phyloP scores from a whole-genome alignment of 1,140 invertebrate species.

The Pollicipes pollicipes region DNA sequence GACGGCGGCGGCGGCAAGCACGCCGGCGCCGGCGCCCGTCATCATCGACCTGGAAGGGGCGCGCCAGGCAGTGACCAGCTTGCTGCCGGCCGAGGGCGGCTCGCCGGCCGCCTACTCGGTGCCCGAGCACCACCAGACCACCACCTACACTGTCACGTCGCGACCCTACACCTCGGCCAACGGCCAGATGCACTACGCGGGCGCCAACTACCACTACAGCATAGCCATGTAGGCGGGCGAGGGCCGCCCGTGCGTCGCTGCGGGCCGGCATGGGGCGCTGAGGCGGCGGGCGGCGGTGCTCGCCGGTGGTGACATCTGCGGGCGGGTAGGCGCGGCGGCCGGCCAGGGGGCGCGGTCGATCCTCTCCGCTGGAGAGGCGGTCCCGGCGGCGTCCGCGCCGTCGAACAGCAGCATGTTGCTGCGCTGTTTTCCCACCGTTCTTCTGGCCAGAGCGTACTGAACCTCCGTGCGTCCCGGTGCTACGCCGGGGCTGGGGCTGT shows the following conservation, averaged over 20 bases:
- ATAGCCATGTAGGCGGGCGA: not conserved
- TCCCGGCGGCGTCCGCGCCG: too few relatives aligned
- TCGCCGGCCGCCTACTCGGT: not conserved
- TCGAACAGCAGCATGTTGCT: too few relatives aligned
- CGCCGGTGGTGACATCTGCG: too few relatives aligned
- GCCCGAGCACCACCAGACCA: not conserved
- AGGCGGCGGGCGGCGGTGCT: too few relatives aligned
- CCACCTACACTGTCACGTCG: not conserved
- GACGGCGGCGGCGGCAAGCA: not conserved
- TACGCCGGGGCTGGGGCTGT: not conserved
- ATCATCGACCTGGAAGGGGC: not conserved
- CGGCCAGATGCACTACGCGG: not conserved
- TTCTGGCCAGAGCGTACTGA: too few relatives aligned
- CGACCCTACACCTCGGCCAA: not conserved
- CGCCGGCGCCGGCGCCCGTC: not conserved
- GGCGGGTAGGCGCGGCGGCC: not conserved
- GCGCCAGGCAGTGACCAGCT: not conserved
- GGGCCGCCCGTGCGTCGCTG: too few relatives aligned
- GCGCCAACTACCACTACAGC: not conserved
- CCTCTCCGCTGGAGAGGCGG: not conserved
- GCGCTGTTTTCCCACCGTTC: too few relatives aligned
- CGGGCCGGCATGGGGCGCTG: too few relatives aligned
- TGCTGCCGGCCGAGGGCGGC: not conserved
- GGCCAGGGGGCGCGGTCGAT: not conserved
- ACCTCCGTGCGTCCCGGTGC: too few relatives aligned